Evolutionary conservation across 2,113 vertebrate genomes (phyloP).

Genomic region (Ellobius talpinus): DNA sequence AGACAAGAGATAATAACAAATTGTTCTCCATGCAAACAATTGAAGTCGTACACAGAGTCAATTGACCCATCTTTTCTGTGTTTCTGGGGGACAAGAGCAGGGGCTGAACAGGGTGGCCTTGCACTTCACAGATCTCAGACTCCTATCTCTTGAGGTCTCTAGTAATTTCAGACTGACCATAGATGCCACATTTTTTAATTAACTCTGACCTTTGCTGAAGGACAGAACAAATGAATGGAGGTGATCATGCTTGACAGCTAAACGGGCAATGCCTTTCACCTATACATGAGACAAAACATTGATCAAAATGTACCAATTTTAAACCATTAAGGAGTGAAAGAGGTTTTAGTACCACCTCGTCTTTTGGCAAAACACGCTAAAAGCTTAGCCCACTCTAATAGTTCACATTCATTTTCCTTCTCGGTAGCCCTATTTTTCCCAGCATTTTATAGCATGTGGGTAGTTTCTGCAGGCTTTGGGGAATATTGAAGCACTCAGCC

Average conservation of each 20-base stretch:
- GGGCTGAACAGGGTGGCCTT: background rate
- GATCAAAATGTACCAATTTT: constrained; percentile 26
- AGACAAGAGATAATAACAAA: constrained; percentile 71
- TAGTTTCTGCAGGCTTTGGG: background rate
- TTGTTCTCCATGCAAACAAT: constrained; percentile 63
- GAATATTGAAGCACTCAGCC: background rate
- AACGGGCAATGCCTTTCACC: constrained; percentile 16
- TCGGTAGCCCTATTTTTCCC: background rate
- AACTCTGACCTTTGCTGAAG: constrained; percentile 58
- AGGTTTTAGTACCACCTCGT: background rate
- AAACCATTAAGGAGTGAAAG: constrained; percentile 20
- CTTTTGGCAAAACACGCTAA: background rate
- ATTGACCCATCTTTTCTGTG: constrained; percentile 62
- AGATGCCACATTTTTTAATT: background rate
- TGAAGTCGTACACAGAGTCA: background rate
- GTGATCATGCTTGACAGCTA: background rate
- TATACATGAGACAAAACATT: constrained; percentile 18
- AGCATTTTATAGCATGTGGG: background rate
- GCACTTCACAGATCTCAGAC: background rate
- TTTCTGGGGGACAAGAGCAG: constrained; percentile 51
- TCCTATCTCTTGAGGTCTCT: background rate
- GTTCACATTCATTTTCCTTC: background rate
- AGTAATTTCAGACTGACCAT: constrained; percentile 49
- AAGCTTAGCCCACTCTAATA: background rate
- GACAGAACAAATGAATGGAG: constrained; percentile 45